Percentiles rank a stretch among this genome's conserved stretches.
phyloP scores from a whole-genome alignment of 2,797 vertebrate species.

The Holocentrus rufus region DNA sequence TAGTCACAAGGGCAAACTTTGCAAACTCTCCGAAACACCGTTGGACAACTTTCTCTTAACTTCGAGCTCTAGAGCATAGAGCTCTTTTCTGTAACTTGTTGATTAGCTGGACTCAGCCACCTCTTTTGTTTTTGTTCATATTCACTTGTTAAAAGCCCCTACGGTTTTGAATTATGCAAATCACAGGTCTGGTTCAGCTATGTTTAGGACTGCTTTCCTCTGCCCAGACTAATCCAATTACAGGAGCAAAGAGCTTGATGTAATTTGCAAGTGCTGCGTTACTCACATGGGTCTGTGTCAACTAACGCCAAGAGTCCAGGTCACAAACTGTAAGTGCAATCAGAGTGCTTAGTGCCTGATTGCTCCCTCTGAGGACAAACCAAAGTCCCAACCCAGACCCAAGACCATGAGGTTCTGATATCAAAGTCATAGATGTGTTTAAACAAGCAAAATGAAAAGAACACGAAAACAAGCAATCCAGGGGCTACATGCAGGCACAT shows the following conservation, averaged over 20 bases:
- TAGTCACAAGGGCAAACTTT: too few species aligned
- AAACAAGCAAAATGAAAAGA: constrained; percentile 42
- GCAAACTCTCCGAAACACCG: too few species aligned
- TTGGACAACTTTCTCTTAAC: constrained; percentile 26
- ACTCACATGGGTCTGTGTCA: constrained; percentile 37
- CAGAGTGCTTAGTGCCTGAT: constrained; percentile 37
- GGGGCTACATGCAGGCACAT: constrained; percentile 37
- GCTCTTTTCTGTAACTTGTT: constrained; percentile 28
- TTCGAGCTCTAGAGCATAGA: not conserved
- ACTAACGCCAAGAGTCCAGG: constrained; percentile 30
- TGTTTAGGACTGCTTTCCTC: constrained; percentile 61
- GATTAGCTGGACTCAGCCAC: constrained; percentile 38
- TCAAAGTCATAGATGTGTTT: constrained; percentile 43
- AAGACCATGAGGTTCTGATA: constrained; percentile 41
- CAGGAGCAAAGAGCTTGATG: constrained; percentile 60
- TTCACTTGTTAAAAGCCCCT: constrained; percentile 55
- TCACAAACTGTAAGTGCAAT: constrained; percentile 51
- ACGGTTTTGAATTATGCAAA: constrained; percentile 71
- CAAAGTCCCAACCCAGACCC: not conserved
- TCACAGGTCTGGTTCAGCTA: constrained; percentile 41
- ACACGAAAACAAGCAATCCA: constrained; percentile 40
- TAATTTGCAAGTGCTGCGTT: constrained; percentile 56
- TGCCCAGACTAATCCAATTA: constrained; percentile 75
- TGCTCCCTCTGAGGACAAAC: constrained; percentile 49
- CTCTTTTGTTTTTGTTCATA: constrained; percentile 42